Base-by-base conservation (phyloP, 2,888 invertebrate species). In the Uloborus plumipes region DNA sequence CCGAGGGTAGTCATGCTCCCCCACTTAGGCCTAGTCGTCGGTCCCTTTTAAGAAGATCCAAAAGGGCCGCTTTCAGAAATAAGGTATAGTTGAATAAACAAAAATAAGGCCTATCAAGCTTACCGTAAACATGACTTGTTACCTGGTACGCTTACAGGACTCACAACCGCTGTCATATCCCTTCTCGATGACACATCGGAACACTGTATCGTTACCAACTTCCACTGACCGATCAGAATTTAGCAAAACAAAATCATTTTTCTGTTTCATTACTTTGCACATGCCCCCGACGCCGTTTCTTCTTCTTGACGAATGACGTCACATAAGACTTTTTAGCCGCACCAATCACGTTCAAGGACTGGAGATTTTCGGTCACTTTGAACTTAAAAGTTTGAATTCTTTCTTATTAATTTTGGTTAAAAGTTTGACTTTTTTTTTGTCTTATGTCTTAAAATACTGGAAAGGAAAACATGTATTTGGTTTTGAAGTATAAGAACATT, bases 281-380 rank as follows among this genome's bases (percentile, higher is more conserved):
- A 79, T 79, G 78, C 66, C 79, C n/a, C 73, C 67, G 72, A 79
- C 72, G 72, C 72, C 67, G 75, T 72, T 79, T 61, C 62, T 79
- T 73, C 72, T 61, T 62, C 64, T 16, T n/a, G 13, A 49, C 14
- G 14, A 31, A 26, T 80, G 73, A 80, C 79, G 79, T 80, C 73
- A 80, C 62, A 73, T 16, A 80, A 53, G 67, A 61, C 67, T 62
- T 80, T 66, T 47, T 20, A 58, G 67, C 79, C 79, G 79, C 79
- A 22, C 79, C 79, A 80, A 80, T 80, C 73, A 73, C 18, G 69
- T 62, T 53, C 79, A 80, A 80, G 79, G 79, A 80, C 73, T 80
- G 66, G 61, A 61, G 15, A 18, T 80, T 79, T 80, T 80, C 79
- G 79, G 79, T 80, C 79, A 80, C 79, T 80, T 80, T 80, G 67